Base-by-base conservation (phyloP, 2,888 invertebrate genomes). In the Iselma pallidipennis region DNA sequence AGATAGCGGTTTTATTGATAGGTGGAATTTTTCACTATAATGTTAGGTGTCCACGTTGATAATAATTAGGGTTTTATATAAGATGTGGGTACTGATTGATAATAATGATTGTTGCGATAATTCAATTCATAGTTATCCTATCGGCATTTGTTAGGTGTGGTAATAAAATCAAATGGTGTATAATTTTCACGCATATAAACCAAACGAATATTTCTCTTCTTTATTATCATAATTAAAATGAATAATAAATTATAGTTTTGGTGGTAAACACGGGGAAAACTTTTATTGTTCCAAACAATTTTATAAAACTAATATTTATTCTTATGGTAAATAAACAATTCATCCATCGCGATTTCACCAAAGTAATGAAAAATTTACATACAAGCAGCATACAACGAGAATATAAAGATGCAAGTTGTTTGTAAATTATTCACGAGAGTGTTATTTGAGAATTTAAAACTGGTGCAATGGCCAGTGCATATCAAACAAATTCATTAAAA, bases 341-440 rank as follows among this genome's bases (percentile, higher is more conserved):
- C 42, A 48, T 45, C 55, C 10, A 26, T 26, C 9, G 29, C 26
- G 45, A 45, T 33, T 50, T 50, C 49, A 33, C 31, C 50, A 14
- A 49, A 45, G 19, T 21, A 26, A 14, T 56, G 37, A 19, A 29
- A 55, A 49, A n/a, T 25, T 23, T 23, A 48, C 29, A 23, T 14
- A 54, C 26, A 56, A 28, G 49, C 28, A 3, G 10, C 26, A 21
- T 6, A 29, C 29, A n/a, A n/a, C n/a, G n/a, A n/a, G 29, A 49
- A 33, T 42, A 56, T 29, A 55, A 37, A 56, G 28, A 51, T 26
- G 14, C 14, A n/a, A 56, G 37, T 49, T 56, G 56, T 50, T 50
- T 19, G 49, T 56, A 56, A 56, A 50, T 56, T 56, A 50, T 56
- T 56, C 56, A 56, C 56, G 29, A 49, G 10, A 49, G 42, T 28